Base-by-base conservation (phyloP, 2,113 vertebrate species). In the Strix aluco region DNA sequence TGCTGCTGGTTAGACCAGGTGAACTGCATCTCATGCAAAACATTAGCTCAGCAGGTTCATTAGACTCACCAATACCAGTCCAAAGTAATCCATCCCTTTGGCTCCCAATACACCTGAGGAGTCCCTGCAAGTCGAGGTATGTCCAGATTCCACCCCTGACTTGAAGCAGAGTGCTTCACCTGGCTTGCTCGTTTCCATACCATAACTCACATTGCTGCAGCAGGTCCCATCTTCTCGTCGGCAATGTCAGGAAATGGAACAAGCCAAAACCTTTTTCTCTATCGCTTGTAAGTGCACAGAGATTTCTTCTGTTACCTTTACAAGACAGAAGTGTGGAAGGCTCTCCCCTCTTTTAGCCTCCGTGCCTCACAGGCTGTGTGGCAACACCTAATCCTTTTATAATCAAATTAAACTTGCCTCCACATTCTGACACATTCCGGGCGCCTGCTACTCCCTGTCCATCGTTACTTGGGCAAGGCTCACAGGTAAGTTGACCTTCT, bases 391-490 rank as follows among this genome's bases (percentile, higher is more conserved):
- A 78, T 55, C 30, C 47, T 49, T 63, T 46, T 23, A 38, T 3
- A 72, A 71, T 3, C 46, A 79, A 44, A 75, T 65, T 27, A 10
- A 36, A 98, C 98, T 98, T 86, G 98, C 99, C 99, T 99, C 99
- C 99, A 92, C 99, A 99, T 67, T 99, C 98, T 0, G 99, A 99
- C 26, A 99, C 97, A 5, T 99, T 99, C 86, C 97, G 98, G 90
- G 99, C 99, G 1, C 99, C 99, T 0, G 97, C 81, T 5, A 98
- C 94, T 63, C 99, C 98, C 57, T 98, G 98, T 77, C 98, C 98
- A 36, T 99, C 99, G 0, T 98, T 98, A 91, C 98, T 98, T 72
- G 99, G 99, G 96, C 99, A 99, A 1, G 99, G 99, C 22, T 99
- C 98, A 81, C 99, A 99, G 96, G 98, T 98, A 72, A 99, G 98